Base-by-base conservation (phyloP, 2,888 invertebrate genomes). In the Caenorhabditis japonica region DNA sequence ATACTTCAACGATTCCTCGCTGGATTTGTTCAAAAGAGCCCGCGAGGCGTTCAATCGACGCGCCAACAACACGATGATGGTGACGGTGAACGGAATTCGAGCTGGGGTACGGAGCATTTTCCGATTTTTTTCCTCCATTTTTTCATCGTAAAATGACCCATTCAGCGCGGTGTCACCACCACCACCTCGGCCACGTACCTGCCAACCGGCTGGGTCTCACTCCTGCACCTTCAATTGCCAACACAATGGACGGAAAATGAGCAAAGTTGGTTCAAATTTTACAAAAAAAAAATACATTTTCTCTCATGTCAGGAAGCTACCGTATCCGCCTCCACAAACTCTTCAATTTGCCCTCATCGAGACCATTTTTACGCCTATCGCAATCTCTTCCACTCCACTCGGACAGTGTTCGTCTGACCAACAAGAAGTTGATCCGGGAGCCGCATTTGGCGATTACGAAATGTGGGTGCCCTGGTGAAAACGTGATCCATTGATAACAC, bases 191-290 rank as follows among this genome's bases (percentile, higher is more conserved):
- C 73, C 4, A 72, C 76, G 8, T 83, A 80, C 62, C 49, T 76
- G 47, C 83, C 81, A n/a, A 72, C 79, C 13, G 76, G 76, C 21
- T 81, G 81, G 81, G 44, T 73, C 15, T 68, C 78, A 1, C 59
- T 80, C 27, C 66, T 83, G 23, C 76, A 79, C 47, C 61, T 83
- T 12, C 81, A 81, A 52, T 21, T 75, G 15, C 80, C 83, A 13
- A 52, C 71, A n/a, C 58, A 62, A 55, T 72, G 72, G 73, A 49
- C 69, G 12, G 79, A 80, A 25, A 77, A 69, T 38, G 80, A 80
- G 39, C 58, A 70, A 43, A 70, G 76, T 77, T 2, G 17, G 46
- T 39, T 30, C 2, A 27, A 27, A 15, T 17, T 17, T 30, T 5
- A 52, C n/a, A 52, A 52, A 52, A 33, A 33, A 34, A 15, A 3